A percentile compares a stretch with the other conserved stretches of the same genome.
Evolutionary conservation across 1,140 invertebrate species (phyloP).

Genomic region (Portunus trituberculatus): DNA sequence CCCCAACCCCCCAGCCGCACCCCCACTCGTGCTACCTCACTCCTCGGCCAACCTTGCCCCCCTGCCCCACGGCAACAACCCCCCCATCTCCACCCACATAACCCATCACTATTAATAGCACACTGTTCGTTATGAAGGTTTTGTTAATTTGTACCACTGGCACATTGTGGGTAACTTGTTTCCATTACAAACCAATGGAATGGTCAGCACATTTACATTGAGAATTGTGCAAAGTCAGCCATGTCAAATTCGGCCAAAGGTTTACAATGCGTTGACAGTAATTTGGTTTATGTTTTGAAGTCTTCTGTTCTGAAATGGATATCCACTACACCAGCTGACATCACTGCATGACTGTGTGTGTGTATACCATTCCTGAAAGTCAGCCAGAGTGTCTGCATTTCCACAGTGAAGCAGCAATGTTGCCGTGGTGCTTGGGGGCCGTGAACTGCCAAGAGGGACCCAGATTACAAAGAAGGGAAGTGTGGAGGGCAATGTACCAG

Average conservation of each 20-base stretch:
- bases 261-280: not conserved
- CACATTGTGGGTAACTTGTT: not conserved
- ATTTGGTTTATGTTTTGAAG: not conserved
- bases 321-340: not conserved
- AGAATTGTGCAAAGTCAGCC: not conserved
- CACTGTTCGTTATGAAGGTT: not conserved
- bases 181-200: not conserved
- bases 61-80: conserved; percentile 29
- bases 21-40: conserved; percentile 74
- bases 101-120: not conserved
- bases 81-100: not conserved
- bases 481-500: conserved; percentile 39
- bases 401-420: not conserved
- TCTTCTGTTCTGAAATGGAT: not conserved
- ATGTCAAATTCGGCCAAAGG: not conserved
- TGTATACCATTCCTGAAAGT: not conserved
- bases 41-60: conserved; percentile 58
- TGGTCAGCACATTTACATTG: not conserved
- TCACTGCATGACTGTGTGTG: not conserved
- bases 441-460: conserved; percentile 51
- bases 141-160: not conserved
- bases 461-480: conserved; percentile 53
- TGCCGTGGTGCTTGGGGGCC: conserved; percentile 50
- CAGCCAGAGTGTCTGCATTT: not conserved
- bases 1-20: conserved; percentile 39